Evolutionary conservation across 2,113 vertebrate genomes (phyloP).

Genomic region (Chloebia gouldiae): DNA sequence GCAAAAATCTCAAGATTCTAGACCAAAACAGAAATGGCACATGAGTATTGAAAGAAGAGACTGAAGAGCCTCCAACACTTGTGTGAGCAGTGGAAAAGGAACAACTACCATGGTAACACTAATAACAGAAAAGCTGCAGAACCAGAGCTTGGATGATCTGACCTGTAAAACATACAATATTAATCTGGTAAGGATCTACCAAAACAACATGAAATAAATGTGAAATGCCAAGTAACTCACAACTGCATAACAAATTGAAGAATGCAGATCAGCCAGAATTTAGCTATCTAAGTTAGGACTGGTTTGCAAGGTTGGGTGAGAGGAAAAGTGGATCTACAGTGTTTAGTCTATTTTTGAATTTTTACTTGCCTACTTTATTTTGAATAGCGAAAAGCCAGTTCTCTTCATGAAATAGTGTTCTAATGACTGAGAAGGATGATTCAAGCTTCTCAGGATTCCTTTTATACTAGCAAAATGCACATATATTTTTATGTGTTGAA

Average conservation of each 20-base stretch:
- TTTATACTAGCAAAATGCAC: background rate
- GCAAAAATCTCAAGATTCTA: conserved; percentile 1
- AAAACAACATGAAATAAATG: background rate
- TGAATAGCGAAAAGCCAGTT: background rate
- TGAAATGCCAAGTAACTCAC: background rate
- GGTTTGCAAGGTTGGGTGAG: background rate
- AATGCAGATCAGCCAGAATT: background rate
- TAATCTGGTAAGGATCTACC: conserved; percentile 66
- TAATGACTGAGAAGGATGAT: background rate
- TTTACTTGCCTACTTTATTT: background rate
- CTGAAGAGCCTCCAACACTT: conserved; percentile 28
- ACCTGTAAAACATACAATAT: conserved; percentile 66
- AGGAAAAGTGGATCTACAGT: background rate
- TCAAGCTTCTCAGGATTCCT: background rate
- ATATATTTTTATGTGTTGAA: background rate
- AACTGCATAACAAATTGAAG: background rate
- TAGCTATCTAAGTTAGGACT: background rate
- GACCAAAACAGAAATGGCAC: conserved; percentile 22
- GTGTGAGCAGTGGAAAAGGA: conserved; percentile 50
- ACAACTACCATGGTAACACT: conserved; percentile 77
- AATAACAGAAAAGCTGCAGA: conserved; percentile 81
- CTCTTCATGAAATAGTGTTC: background rate
- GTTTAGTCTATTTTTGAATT: background rate
- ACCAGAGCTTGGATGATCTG: conserved; percentile 78
- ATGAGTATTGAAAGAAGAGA: conserved; percentile 33